Conservation (phyloP, 1,140 invertebrate genomes). For the Mamestra configurata region DNA sequence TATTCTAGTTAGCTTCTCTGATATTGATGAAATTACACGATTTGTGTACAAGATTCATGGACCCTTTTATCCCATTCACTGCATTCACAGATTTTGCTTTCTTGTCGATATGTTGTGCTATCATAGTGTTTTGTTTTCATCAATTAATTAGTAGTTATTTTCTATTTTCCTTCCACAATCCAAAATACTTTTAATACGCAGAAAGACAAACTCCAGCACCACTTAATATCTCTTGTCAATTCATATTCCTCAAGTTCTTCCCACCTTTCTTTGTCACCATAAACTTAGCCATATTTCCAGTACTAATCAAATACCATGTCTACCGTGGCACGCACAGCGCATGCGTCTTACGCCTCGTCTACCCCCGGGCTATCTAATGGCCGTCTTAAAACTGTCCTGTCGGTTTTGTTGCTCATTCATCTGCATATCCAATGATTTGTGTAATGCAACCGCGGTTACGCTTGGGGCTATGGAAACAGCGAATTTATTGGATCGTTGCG, state of each 20-base stretch:
- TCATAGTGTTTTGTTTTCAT: not conserved
- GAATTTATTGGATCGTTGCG: not conserved
- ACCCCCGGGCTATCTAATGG: constrained; percentile 16
- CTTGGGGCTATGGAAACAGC: constrained; percentile 23
- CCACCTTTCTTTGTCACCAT: not conserved
- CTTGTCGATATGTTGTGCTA: not conserved
- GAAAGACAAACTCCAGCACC: no score
- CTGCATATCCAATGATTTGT: constrained; percentile 49
- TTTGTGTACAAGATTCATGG: not conserved
- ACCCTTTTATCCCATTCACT: no score
- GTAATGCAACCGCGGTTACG: constrained; percentile 51
- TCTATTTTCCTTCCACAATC: no score
- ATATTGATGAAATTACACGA: constrained; percentile 8
- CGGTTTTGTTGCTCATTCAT: constrained; percentile 36
- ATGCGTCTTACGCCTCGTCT: constrained; percentile 14
- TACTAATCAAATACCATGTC: constrained; percentile 6
- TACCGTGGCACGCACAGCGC: not conserved
- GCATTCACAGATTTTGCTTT: not conserved
- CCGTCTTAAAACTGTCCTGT: constrained; percentile 33
- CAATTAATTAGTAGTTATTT: no score
- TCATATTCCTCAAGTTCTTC: no score
- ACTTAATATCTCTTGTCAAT: no score
- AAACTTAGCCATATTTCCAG: not conserved
- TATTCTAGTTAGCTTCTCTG: constrained; percentile 11
- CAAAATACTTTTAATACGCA: no score